Evolutionary conservation across 2,888 invertebrate genomes (phyloP), one percentile per base, ranked within the genome.

Genomic region (Amiota minor): DNA sequence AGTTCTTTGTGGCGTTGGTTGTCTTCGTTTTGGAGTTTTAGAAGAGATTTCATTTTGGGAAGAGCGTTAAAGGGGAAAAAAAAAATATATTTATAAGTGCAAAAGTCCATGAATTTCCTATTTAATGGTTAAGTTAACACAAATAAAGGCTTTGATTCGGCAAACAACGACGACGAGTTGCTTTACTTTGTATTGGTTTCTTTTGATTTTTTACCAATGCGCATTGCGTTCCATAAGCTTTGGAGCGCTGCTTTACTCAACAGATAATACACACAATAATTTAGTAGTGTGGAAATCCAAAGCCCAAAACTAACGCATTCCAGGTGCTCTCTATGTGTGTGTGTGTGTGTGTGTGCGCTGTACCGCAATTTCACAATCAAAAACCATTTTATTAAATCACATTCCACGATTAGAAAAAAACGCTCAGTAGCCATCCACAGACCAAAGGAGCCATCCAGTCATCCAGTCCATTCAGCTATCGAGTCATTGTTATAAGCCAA

Each of bases 71-170:
- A 35, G 35, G 6, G 6, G 6, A 35, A 35, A 6, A 23, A 62
- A 62, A 35, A 6, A 23, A 62, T 45, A 62, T 62, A 62, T 62
- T 62, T 62, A 62, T 62, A 62, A 35, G 62, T 62, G 62, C 62
- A 62, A 62, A 62, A 62, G 62, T 62, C 62, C 62, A 62, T 62
- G 62, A 62, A 62, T 62, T 62, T 35, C 62, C 9, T 35, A 62
- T 62, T 62, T 62, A 62, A 62, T 62, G 62, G 62, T 14, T 45
- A 35, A 62, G 62, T 62, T 62, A 62, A 62, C 35, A 62, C 62
- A 62, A 62, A 62, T 61, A 62, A 62, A 62, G n/a, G 62, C 62
- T 62, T 62, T 62, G 62, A 62, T 62, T 62, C 62, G 62, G 62
- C 45, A 62, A 62, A n/a, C 12, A 50, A 50, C 62, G 62, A 62